Conservation (phyloP, 2,113 vertebrate genomes). For the Leptocoma aspasia region DNA sequence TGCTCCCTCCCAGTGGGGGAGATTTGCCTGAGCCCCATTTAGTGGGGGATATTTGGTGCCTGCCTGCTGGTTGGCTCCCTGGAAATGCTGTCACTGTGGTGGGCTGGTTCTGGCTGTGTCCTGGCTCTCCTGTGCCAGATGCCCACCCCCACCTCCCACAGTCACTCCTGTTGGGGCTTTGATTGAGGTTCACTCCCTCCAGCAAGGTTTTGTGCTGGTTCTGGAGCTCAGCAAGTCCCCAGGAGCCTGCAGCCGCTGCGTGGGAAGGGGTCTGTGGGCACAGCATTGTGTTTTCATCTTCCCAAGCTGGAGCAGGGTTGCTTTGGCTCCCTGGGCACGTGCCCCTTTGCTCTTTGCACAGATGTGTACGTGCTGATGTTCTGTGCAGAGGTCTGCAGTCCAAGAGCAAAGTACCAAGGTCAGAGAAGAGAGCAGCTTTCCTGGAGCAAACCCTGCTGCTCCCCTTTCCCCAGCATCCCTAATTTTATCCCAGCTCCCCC, state of each 20-base stretch:
- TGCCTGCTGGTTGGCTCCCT: background rate
- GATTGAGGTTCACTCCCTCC: background rate
- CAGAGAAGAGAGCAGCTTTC: background rate
- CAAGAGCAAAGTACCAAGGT: background rate
- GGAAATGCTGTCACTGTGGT: background rate
- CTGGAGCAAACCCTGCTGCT: background rate
- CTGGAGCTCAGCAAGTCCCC: background rate
- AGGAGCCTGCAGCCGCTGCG: background rate
- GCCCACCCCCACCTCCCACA: accelerated
- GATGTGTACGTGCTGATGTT: background rate
- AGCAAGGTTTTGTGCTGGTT: background rate
- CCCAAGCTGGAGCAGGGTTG: background rate
- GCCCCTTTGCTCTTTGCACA: background rate
- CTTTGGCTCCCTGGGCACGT: accelerated
- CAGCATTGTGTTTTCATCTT: background rate
- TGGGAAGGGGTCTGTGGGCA: background rate
- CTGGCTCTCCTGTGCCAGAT: background rate
- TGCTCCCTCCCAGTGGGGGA: background rate
- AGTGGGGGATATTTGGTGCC: background rate
- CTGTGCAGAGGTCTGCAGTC: accelerated
- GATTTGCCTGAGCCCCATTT: background rate
- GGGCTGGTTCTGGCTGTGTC: background rate
- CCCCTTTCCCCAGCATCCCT: background rate
- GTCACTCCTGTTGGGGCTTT: background rate
- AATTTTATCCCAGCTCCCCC: background rate